Percentiles rank a stretch among this genome's conserved stretches.
Conservation (phyloP, 2,113 vertebrate species). For the Taxidea taxus region DNA sequence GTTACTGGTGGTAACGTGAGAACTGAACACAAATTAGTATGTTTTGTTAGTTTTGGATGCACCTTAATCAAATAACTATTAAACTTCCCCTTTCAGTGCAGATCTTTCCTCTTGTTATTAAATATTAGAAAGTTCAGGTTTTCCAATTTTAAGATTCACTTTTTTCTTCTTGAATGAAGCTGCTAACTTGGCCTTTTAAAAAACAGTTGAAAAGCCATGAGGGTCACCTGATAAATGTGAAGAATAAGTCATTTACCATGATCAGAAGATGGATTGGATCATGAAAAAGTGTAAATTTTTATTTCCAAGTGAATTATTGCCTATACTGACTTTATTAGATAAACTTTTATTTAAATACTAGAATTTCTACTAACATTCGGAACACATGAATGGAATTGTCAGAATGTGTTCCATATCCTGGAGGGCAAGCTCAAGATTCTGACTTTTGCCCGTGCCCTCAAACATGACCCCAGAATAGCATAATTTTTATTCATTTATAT, state of each 20-base stretch:
- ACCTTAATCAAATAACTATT: constrained; percentile 64
- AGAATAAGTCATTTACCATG: neutral
- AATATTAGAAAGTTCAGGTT: constrained; percentile 65
- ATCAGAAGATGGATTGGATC: neutral
- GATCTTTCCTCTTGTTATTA: constrained; percentile 39
- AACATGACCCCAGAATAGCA: neutral
- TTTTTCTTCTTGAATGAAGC: constrained; percentile 61
- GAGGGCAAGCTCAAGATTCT: neutral
- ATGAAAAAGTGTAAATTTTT: neutral
- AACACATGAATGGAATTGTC: neutral
- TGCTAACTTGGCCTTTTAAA: constrained; percentile 60
- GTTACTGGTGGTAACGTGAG: neutral
- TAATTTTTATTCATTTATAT: neutral
- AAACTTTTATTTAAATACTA: neutral
- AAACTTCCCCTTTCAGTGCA: constrained; percentile 19
- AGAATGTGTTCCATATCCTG: neutral
- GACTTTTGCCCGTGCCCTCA: neutral
- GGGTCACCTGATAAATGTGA: constrained; percentile 18
- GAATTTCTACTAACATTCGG: neutral
- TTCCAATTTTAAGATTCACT: constrained; percentile 44
- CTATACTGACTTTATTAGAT: neutral
- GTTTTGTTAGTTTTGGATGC: constrained; percentile 65
- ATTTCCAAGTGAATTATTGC: neutral
- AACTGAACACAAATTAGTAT: constrained; percentile 54
- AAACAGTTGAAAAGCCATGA: neutral